A percentile compares a stretch with the other conserved stretches of the same genome.
Evolutionary conservation across 2,797 vertebrate genomes (phyloP).

Genomic region (Mus caroli): DNA sequence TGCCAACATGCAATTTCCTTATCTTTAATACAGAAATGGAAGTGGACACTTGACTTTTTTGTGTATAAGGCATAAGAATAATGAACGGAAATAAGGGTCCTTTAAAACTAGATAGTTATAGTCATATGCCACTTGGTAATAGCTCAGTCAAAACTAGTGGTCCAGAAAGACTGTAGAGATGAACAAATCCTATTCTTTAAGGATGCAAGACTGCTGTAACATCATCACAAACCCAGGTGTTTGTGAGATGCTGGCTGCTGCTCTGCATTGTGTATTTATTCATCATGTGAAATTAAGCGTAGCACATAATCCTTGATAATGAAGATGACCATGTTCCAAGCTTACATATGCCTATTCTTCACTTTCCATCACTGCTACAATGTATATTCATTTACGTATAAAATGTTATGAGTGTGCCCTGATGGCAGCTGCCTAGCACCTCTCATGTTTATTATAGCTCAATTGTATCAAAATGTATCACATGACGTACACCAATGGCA

Average conservation of each 20-base stretch:
- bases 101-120: conserved; percentile 23
- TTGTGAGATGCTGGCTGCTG: neutral
- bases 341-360: neutral
- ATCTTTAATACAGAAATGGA: neutral
- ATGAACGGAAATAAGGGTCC: conserved; percentile 10
- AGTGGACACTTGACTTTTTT: neutral
- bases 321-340: neutral
- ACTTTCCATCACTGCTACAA: neutral
- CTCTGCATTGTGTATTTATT: neutral
- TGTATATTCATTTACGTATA: neutral
- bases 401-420: neutral
- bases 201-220: neutral
- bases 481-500: too few relatives aligned
- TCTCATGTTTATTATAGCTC: neutral
- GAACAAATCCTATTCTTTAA: neutral
- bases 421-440: neutral
- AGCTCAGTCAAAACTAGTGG: neutral
- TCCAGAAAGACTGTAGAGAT: neutral
- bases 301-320: neutral
- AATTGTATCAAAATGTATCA: neutral
- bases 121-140: neutral
- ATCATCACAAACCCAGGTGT: too few relatives aligned
- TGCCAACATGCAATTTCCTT: neutral
- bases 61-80: neutral
- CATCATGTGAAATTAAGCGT: neutral